Conservation (phyloP, 2,113 vertebrate species). For the Ariopsis seemanni region DNA sequence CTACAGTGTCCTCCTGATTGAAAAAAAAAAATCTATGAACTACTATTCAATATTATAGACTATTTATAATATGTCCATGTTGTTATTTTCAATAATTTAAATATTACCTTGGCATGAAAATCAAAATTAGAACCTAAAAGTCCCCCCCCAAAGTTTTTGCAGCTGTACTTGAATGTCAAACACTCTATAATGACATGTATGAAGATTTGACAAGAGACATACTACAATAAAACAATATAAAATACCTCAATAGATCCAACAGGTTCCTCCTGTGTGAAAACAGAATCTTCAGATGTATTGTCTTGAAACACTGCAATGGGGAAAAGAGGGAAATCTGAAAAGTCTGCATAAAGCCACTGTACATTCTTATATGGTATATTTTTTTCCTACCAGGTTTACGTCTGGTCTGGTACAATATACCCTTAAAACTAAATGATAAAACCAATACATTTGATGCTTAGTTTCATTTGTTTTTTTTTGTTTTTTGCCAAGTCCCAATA, state of each 20-base stretch:
- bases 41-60: background rate
- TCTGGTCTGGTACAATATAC: background rate
- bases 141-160: background rate
- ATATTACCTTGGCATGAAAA: background rate
- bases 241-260: slow-evolving; percentile 18
- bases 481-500: too few relatives aligned
- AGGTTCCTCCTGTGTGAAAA: slow-evolving; percentile 12
- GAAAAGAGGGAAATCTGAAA: background rate
- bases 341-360: background rate
- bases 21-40: background rate
- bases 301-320: slow-evolving; percentile 31
- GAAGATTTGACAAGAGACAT: background rate
- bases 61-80: background rate
- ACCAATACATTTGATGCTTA: background rate
- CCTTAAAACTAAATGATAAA: background rate
- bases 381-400: background rate
- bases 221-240: background rate
- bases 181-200: background rate
- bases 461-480: too few relatives aligned
- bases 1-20: background rate
- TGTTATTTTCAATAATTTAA: too few relatives aligned
- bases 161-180: background rate
- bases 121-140: background rate
- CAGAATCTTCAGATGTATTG: background rate
- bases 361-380: background rate